These are phyloP conservation scores for Chlorocebus sabaeus DNA, from an alignment of 2,113 vertebrate species.

Conservation along the genomic window DNA sequence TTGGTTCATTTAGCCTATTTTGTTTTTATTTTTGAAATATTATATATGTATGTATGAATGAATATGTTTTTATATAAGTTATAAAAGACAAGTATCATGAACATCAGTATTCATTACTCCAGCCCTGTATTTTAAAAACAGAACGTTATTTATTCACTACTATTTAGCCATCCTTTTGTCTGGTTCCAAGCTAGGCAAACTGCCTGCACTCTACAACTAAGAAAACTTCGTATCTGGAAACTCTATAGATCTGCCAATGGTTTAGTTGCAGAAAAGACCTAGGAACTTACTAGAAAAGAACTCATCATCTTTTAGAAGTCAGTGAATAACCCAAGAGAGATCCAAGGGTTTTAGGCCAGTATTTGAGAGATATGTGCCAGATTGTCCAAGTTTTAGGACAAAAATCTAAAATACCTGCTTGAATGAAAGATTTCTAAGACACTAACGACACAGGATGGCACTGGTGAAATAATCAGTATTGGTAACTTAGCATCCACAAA, in stretches of 20 bases:
- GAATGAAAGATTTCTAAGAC: background rate
- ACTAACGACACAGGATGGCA: background rate
- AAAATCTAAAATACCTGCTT: background rate
- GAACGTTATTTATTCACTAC: background rate
- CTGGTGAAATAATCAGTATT: background rate
- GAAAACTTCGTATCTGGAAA: background rate
- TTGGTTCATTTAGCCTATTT: background rate
- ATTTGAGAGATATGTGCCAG: background rate
- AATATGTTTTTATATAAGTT: background rate
- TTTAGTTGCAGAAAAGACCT: background rate
- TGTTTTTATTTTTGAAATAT: constrained; percentile 33
- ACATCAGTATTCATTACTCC: background rate
- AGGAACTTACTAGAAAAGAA: background rate
- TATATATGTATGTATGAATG: background rate
- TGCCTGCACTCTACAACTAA: background rate
- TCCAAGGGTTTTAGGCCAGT: background rate
- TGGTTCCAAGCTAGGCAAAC: background rate
- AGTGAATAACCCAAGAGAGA: background rate
- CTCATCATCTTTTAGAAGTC: background rate
- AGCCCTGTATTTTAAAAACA: background rate
- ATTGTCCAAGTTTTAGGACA: background rate
- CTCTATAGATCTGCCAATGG: background rate
- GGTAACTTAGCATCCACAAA: background rate
- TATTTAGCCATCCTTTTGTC: background rate
- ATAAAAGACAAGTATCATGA: background rate